Evolutionary conservation across 2,888 invertebrate species (phyloP).

Genomic region (Pogonocherus hispidulus): DNA sequence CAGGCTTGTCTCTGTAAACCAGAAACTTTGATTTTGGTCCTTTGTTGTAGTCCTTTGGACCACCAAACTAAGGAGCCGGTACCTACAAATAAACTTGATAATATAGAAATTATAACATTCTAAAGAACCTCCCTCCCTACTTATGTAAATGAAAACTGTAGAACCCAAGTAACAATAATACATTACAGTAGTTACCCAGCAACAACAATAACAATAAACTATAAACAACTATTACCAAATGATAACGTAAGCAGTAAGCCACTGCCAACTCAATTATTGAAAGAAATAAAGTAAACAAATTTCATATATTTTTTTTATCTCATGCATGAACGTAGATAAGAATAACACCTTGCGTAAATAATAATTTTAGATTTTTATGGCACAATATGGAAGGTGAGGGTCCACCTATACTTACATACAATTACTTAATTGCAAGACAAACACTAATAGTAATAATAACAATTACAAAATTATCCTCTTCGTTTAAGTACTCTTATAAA

Average conservation of each 20-base stretch:
- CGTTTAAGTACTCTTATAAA: no score
- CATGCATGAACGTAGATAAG: not conserved
- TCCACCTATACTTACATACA: not conserved
- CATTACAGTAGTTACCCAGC: not conserved
- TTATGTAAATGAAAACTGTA: no score
- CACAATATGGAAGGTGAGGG: not conserved
- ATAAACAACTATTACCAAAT: not conserved
- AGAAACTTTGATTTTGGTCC: no score
- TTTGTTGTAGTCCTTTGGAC: no score
- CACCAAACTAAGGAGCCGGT: no score
- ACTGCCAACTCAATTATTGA: not conserved
- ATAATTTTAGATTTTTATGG: not conserved
- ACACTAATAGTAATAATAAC: not conserved
- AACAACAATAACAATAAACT: not conserved
- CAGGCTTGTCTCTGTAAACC: no score
- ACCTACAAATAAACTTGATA: no score
- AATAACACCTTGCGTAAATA: not conserved
- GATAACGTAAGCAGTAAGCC: not conserved
- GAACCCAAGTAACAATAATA: not conserved
- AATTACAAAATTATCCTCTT: not conserved
- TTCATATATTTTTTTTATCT: not conserved
- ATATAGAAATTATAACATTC: no score
- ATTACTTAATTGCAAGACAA: not conserved
- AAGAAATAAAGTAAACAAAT: not conserved
- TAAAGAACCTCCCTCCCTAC: no score